These are phyloP conservation scores for Bembecia ichneumoniformis DNA, from an alignment of 2,888 invertebrate species.

Conservation along the genomic window DNA sequence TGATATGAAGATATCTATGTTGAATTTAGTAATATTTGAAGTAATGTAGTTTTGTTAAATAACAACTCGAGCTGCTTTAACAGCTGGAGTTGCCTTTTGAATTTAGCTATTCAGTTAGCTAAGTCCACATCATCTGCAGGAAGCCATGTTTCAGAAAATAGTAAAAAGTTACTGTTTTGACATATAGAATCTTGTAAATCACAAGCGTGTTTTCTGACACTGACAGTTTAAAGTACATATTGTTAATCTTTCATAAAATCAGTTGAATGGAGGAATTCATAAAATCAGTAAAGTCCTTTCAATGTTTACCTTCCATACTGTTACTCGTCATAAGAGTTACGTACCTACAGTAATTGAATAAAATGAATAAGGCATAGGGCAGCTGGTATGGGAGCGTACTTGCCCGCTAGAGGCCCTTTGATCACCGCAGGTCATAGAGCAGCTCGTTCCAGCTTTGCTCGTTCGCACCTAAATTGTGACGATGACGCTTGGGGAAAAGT, in stretches of 20 bases:
- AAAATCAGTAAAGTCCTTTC: background rate
- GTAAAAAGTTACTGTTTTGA: slow-evolving; percentile 1
- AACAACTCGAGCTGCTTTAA: background rate
- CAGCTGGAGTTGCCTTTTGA: background rate
- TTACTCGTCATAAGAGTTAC: too few species aligned
- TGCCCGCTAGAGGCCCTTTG: too few species aligned
- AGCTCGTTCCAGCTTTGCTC: too few species aligned
- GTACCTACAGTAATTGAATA: too few species aligned
- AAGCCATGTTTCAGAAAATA: background rate
- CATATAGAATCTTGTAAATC: background rate
- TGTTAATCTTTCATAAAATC: slow-evolving; percentile 1
- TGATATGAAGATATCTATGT: background rate
- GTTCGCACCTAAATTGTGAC: too few species aligned
- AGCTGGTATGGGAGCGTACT: too few species aligned
- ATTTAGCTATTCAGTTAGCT: background rate
- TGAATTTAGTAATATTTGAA: slow-evolving; percentile 1
- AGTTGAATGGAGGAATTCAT: too few species aligned
- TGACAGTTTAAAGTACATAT: slow-evolving; percentile 1
- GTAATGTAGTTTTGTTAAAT: background rate
- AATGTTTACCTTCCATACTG: too few species aligned
- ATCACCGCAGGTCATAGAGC: too few species aligned
- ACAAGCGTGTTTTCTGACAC: background rate
- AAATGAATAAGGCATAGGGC: too few species aligned
- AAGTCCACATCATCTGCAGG: background rate
- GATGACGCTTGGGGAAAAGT: too few species aligned